Conservation (phyloP, 1,140 invertebrate genomes). For the Monomorium pharaonis region DNA sequence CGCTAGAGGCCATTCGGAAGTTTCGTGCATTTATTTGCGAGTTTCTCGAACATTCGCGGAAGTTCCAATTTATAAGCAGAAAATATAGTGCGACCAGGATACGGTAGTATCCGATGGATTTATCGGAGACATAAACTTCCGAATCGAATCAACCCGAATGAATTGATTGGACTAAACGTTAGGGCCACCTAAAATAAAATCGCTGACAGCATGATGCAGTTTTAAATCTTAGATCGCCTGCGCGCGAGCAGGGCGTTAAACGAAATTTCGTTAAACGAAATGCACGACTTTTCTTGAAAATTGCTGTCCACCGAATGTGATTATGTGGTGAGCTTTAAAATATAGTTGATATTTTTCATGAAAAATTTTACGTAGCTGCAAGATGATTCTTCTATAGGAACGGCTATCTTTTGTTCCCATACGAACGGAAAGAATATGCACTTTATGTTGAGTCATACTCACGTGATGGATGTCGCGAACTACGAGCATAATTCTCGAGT, state of each 20-base stretch:
- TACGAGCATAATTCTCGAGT: slow-evolving; percentile 24
- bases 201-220: slow-evolving; percentile 8
- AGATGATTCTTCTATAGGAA: not conserved
- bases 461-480: slow-evolving; percentile 13
- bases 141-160: slow-evolving; percentile 14
- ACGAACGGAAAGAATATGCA: slow-evolving; percentile 29
- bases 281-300: not conserved
- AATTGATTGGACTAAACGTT: slow-evolving; percentile 36
- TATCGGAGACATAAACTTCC: slow-evolving; percentile 35
- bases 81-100: slow-evolving; percentile 20
- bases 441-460: not conserved
- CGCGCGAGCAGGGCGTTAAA: slow-evolving; percentile 1
- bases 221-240: slow-evolving; percentile 32
- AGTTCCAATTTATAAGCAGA: slow-evolving; percentile 37
- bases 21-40: slow-evolving; percentile 37
- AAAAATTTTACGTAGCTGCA: not conserved
- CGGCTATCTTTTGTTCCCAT: not conserved
- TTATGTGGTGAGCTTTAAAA: slow-evolving; percentile 20
- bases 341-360: not conserved
- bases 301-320: slow-evolving; percentile 26
- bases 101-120: slow-evolving; percentile 25
- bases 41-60: not conserved
- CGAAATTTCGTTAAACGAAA: not conserved
- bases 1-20: not conserved
- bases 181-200: slow-evolving; percentile 38